Conservation (phyloP, 2,797 vertebrate species). For the Uromys caudimaculatus region DNA sequence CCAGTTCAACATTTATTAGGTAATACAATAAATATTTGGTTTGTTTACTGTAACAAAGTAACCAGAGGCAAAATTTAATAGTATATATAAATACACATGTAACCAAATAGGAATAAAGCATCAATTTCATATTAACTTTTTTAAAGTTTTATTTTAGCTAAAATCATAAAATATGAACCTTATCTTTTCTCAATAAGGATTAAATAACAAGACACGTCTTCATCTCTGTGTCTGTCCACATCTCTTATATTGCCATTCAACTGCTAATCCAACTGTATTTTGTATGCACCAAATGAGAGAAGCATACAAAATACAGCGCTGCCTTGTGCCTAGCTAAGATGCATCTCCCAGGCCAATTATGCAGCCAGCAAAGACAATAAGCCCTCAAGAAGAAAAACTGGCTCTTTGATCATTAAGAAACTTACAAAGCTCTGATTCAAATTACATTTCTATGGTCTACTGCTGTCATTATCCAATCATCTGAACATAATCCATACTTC, state of each 20-base stretch:
- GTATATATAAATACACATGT: slow-evolving; percentile 37
- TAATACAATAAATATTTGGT: slow-evolving; percentile 63
- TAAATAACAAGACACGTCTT: slow-evolving; percentile 53
- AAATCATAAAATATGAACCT: slow-evolving; percentile 51
- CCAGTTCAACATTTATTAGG: slow-evolving; percentile 59
- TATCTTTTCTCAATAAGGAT: slow-evolving; percentile 32
- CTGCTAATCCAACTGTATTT: slow-evolving; percentile 51
- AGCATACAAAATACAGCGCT: slow-evolving; percentile 75
- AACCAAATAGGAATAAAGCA: slow-evolving; percentile 58
- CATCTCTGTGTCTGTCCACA: background rate
- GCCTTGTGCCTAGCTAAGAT: slow-evolving; percentile 60
- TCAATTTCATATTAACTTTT: slow-evolving; percentile 50
- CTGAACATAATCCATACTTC: background rate
- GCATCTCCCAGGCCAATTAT: slow-evolving; percentile 60
- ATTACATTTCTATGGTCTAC: slow-evolving; percentile 32
- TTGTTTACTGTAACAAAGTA: slow-evolving; percentile 60
- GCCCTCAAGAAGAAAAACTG: slow-evolving; percentile 50
- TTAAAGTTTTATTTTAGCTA: slow-evolving; percentile 54
- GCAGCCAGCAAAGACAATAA: slow-evolving; percentile 54
- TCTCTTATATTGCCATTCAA: slow-evolving; percentile 29
- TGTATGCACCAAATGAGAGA: slow-evolving; percentile 73
- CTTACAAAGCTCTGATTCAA: slow-evolving; percentile 58
- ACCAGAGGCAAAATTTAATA: slow-evolving; percentile 57
- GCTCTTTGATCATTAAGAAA: slow-evolving; percentile 64
- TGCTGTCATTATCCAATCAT: slow-evolving; percentile 53